Evolutionary conservation across 2,797 vertebrate species (phyloP).

Genomic region (Muraenolepis orangiensis): DNA sequence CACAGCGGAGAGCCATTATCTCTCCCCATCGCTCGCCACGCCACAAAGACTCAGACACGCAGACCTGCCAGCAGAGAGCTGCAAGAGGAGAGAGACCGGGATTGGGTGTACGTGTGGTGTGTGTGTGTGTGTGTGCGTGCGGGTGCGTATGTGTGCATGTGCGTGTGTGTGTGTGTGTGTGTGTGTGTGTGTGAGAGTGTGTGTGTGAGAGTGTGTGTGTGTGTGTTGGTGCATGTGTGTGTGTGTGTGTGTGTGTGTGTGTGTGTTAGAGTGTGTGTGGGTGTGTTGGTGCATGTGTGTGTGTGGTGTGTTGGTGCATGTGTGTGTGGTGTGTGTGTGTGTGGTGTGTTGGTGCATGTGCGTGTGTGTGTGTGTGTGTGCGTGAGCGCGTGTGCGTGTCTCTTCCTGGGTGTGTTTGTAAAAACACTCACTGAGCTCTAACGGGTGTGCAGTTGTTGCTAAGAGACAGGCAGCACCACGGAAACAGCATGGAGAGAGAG

Average conservation of each 20-base stretch:
- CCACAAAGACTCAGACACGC: constrained; percentile 70
- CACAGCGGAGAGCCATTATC: constrained; percentile 63
- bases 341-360: constrained; percentile 38
- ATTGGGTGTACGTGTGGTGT: constrained; percentile 38
- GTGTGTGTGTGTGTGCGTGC: constrained; percentile 37
- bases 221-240: constrained; percentile 73
- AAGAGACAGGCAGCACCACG: constrained; percentile 95
- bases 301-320: constrained; percentile 32
- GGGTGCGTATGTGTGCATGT: constrained; percentile 38
- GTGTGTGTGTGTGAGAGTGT: constrained; percentile 33
- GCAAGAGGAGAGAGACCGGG: constrained; percentile 64
- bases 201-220: constrained; percentile 40
- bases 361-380: constrained; percentile 30
- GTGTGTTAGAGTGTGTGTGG: constrained; percentile 33
- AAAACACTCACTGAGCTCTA: constrained; percentile 81
- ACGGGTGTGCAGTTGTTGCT: constrained; percentile 98
- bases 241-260: constrained; percentile 48
- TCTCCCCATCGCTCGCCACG: constrained; percentile 60
- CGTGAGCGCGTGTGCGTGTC: constrained; percentile 48
- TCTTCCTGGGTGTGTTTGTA: constrained; percentile 76
- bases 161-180: constrained; percentile 37
- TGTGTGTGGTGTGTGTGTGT: constrained; percentile 36
- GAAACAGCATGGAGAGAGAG: constrained; percentile 68
- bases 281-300: constrained; percentile 44
- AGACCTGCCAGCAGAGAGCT: constrained; percentile 70